These are phyloP conservation scores for Phoebastria nigripes DNA, from an alignment of 2,797 vertebrate genomes.

Conservation along the genomic window DNA sequence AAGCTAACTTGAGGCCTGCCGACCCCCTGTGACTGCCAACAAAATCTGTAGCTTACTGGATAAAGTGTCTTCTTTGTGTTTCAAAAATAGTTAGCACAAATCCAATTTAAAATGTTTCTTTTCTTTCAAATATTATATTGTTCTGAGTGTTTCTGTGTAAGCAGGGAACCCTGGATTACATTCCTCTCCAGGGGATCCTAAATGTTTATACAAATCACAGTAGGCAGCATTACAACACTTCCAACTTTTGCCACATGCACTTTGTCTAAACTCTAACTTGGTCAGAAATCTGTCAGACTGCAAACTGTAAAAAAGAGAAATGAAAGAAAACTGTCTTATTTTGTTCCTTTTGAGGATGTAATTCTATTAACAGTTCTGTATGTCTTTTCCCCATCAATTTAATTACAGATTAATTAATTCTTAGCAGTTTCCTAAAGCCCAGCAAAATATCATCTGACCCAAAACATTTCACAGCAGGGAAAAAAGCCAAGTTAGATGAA, in stretches of 20 bases:
- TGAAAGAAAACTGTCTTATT: slow-evolving; percentile 46
- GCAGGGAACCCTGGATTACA: slow-evolving; percentile 61
- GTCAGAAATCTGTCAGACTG: slow-evolving; percentile 52
- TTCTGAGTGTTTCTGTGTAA: slow-evolving; percentile 38
- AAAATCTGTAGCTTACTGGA: slow-evolving; percentile 53
- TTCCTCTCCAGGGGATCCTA: slow-evolving; percentile 57
- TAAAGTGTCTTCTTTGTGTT: slow-evolving; percentile 38
- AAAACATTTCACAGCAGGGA: slow-evolving; percentile 60
- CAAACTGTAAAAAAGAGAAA: slow-evolving; percentile 41
- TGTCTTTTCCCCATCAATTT: slow-evolving; percentile 26
- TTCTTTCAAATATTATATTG: slow-evolving; percentile 55
- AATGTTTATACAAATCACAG: slow-evolving; percentile 66
- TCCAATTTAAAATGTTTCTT: slow-evolving; percentile 61
- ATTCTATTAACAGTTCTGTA: slow-evolving; percentile 53
- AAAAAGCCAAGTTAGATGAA: slow-evolving; percentile 52
- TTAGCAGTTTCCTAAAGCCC: slow-evolving; percentile 49
- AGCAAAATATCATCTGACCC: slow-evolving; percentile 46
- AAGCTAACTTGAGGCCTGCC: slow-evolving; percentile 36
- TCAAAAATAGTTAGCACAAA: slow-evolving; percentile 52
- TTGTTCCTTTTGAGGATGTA: slow-evolving; percentile 50
- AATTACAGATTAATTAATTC: slow-evolving; percentile 65
- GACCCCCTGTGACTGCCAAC: slow-evolving; percentile 21
- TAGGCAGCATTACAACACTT: slow-evolving; percentile 64
- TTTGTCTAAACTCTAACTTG: slow-evolving; percentile 49
- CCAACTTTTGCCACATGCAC: slow-evolving; percentile 62